These are phyloP conservation scores for Lepus oiostolus DNA, from an alignment of 2,797 vertebrate genomes.

Conservation along the genomic window DNA sequence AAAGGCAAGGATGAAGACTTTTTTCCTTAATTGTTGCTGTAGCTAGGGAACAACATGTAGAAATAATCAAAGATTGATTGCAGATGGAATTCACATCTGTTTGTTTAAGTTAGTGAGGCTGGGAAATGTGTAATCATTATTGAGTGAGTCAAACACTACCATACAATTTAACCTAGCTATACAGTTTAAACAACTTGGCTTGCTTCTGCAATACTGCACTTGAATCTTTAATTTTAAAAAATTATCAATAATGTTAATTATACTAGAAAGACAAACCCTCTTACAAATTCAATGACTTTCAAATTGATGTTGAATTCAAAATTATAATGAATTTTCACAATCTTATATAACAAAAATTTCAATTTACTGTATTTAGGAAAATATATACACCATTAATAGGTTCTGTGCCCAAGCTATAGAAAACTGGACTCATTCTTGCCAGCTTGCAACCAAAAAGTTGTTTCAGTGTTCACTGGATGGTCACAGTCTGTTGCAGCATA, in stretches of 20 bases:
- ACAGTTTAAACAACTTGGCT: not conserved
- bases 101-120: not conserved
- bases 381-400: not conserved
- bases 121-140: not conserved
- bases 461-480: not conserved
- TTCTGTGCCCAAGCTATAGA: not conserved
- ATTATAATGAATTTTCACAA: not conserved
- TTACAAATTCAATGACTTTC: not conserved
- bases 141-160: not conserved
- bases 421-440: not conserved
- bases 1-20: not conserved
- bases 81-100: not conserved
- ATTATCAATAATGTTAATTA: not conserved
- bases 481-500: not conserved
- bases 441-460: not conserved
- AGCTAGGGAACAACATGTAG: not conserved
- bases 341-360: not conserved
- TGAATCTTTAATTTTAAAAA: constrained; percentile 23
- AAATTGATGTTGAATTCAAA: not conserved
- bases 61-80: not conserved
- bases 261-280: not conserved
- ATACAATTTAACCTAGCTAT: not conserved
- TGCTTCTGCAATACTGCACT: not conserved
- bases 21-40: not conserved
- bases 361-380: not conserved